A percentile compares a stretch with the other conserved stretches of the same genome.
These are phyloP conservation scores for Pagetopsis macropterus DNA, from an alignment of 2,797 vertebrate species.

Conservation along the genomic window DNA sequence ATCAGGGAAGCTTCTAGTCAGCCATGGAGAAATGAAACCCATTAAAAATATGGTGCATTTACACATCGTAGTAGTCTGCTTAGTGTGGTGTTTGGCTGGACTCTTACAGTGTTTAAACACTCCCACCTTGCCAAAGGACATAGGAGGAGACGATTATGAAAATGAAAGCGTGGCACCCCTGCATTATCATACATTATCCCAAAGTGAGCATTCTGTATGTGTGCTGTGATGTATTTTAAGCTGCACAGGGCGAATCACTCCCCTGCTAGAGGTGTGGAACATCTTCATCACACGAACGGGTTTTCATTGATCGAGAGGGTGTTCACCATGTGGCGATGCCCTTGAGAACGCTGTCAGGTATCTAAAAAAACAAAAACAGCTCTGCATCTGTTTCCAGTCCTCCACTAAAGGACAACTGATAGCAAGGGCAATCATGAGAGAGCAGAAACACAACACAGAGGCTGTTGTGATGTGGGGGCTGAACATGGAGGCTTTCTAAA, in stretches of 20 bases:
- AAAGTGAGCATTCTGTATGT: conserved; percentile 11
- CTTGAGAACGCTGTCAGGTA: conserved; percentile 61
- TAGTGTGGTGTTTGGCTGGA: conserved; percentile 3
- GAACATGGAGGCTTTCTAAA: conserved; percentile 44
- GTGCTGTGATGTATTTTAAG: conserved; percentile 22
- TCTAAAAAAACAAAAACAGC: conserved; percentile 15
- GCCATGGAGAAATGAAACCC: conserved; percentile 14
- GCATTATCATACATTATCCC: conserved; percentile 59
- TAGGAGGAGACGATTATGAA: conserved; percentile 26
- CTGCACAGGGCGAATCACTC: conserved; percentile 19
- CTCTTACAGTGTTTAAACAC: conserved; percentile 17
- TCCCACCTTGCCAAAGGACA: conserved; percentile 48
- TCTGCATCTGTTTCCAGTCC: conserved; percentile 52
- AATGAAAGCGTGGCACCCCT: conserved; percentile 34
- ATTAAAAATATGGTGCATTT: not conserved
- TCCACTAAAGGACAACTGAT: conserved; percentile 39
- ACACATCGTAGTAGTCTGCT: not conserved
- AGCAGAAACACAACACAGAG: not conserved
- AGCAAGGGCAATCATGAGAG: conserved; percentile 66
- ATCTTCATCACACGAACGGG: conserved; percentile 13
- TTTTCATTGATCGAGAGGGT: conserved; percentile 25
- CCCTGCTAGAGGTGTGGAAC: conserved; percentile 11
- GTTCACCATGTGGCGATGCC: conserved; percentile 52
- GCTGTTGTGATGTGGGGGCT: conserved; percentile 20
- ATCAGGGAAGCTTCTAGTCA: conserved; percentile 17